A percentile compares a stretch with the other conserved stretches of the same genome.
These are phyloP conservation scores for Cyrtodaria siliqua DNA, from an alignment of 2,888 invertebrate genomes.

Conservation along the genomic window DNA sequence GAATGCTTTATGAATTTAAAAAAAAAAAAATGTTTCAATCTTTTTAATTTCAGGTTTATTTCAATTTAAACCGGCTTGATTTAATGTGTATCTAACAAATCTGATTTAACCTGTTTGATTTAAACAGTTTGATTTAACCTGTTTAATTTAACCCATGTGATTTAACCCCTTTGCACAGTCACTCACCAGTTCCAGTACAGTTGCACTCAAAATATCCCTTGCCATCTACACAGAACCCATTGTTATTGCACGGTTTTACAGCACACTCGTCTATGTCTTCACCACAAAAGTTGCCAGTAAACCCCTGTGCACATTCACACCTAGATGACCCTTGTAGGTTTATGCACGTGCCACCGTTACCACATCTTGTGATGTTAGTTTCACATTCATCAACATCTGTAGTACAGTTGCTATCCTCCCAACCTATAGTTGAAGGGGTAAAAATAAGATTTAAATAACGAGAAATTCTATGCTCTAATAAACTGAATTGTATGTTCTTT, in stretches of 20 bases:
- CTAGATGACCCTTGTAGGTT: conserved; percentile 89
- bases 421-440: no score
- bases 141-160: no score
- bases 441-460: no score
- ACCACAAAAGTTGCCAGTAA: conserved; percentile 87
- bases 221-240: conserved; percentile 37
- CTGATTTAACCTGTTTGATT: no score
- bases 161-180: not conserved
- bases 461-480: no score
- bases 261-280: conserved; percentile 88
- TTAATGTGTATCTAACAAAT: no score
- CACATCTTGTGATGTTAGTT: conserved; percentile 87
- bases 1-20: no score
- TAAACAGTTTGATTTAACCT: no score
- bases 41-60: no score
- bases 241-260: conserved; percentile 38
- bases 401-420: conserved; percentile 61
- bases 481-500: no score
- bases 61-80: no score
- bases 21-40: no score
- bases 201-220: conserved; percentile 59
- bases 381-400: conserved; percentile 77
- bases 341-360: conserved; percentile 92
- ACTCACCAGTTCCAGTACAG: conserved; percentile 58
- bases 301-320: conserved; percentile 74